phyloP scores from a whole-genome alignment of 2,113 vertebrate species.

The Pelecanus crispus region DNA sequence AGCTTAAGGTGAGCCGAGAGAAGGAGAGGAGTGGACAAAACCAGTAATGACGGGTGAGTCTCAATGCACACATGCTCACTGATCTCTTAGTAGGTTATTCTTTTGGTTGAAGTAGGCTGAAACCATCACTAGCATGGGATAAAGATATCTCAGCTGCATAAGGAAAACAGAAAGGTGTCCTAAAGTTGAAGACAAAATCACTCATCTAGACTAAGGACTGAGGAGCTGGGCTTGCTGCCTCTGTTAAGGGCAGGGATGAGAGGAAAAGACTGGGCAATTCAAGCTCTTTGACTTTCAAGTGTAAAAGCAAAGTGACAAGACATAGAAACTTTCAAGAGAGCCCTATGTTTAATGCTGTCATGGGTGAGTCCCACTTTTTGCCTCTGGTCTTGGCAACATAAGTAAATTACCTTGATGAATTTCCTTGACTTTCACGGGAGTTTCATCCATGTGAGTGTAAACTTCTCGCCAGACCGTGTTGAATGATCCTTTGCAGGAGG shows the following conservation, averaged over 20 bases:
- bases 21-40: background rate
- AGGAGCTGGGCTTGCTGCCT: background rate
- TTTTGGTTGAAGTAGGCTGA: background rate
- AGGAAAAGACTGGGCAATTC: background rate
- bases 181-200: background rate
- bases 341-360: background rate
- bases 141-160: background rate
- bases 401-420: background rate
- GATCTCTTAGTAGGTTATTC: background rate
- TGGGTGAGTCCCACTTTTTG: background rate
- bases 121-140: background rate
- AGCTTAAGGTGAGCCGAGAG: background rate
- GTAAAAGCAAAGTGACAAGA: background rate
- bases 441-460: background rate
- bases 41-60: background rate
- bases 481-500: background rate
- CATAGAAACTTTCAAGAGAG: background rate
- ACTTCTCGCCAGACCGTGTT: fast-evolving
- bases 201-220: background rate
- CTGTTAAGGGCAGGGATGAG: background rate
- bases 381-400: background rate
- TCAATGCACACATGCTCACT: fast-evolving
- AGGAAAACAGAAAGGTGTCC: background rate
- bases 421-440: background rate
- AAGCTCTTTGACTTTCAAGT: background rate